Evolutionary conservation across 2,888 invertebrate genomes (phyloP).

Genomic region (Orthosia cruda): DNA sequence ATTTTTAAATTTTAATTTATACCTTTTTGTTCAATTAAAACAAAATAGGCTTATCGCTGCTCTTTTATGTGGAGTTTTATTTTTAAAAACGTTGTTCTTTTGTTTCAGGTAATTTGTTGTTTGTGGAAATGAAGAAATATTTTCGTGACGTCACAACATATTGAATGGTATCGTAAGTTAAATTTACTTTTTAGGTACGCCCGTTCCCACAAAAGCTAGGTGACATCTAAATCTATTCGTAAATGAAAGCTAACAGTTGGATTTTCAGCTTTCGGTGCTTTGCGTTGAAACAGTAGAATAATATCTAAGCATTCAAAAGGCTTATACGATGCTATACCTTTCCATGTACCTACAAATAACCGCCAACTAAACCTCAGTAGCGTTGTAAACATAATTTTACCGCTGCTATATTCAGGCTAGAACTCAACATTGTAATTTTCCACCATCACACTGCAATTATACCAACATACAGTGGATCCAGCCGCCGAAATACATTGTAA

Average conservation of each 20-base stretch:
- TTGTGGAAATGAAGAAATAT: background rate
- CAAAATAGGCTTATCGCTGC: slow-evolving; percentile 18
- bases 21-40: slow-evolving; percentile 33
- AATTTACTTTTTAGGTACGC: too few species aligned
- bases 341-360: background rate
- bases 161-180: background rate
- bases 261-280: too few species aligned
- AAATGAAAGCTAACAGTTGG: too few species aligned
- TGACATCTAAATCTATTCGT: too few species aligned
- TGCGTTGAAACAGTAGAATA: too few species aligned
- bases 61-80: slow-evolving; percentile 16
- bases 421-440: background rate
- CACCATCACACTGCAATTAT: slow-evolving; percentile 33
- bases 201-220: too few species aligned
- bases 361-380: background rate
- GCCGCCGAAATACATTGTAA: slow-evolving; percentile 44
- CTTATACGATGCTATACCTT: too few species aligned
- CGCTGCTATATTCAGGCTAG: background rate
- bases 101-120: slow-evolving; percentile 62
- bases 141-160: too few species aligned
- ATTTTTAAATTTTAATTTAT: slow-evolving; percentile 28
- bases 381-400: background rate
- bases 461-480: slow-evolving; percentile 5
- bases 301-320: too few species aligned
- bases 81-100: slow-evolving; percentile 19